These are phyloP conservation scores for Diarsia rubi DNA, from an alignment of 2,888 invertebrate species.

Conservation along the genomic window DNA sequence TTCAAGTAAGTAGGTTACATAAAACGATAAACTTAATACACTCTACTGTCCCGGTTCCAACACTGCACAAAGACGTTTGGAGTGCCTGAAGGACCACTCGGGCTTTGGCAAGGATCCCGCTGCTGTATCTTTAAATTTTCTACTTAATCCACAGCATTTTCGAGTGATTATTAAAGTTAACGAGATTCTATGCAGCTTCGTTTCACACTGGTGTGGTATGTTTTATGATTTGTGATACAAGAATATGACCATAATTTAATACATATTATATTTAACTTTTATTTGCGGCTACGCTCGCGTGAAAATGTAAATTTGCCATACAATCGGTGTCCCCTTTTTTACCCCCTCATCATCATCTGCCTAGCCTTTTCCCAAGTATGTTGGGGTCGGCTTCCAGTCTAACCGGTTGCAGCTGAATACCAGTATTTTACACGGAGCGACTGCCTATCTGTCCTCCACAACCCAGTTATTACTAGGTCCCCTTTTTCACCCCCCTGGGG, in stretches of 20 bases:
- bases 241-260: not conserved
- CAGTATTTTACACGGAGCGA: too few relatives aligned
- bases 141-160: slow-evolving; percentile 83
- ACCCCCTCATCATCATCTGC: too few relatives aligned
- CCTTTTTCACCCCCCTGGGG: too few relatives aligned
- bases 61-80: slow-evolving; percentile 71
- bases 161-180: slow-evolving; percentile 87
- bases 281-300: too few relatives aligned
- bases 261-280: too few relatives aligned
- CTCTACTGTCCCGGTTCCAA: slow-evolving; percentile 69
- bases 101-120: slow-evolving; percentile 87
- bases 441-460: too few relatives aligned
- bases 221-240: not conserved
- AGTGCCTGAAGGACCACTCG: slow-evolving; percentile 78
- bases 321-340: too few relatives aligned
- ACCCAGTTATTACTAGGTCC: too few relatives aligned
- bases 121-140: slow-evolving; percentile 89
- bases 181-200: slow-evolving; percentile 71
- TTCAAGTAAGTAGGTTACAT: slow-evolving; percentile 70
- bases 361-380: too few relatives aligned
- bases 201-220: slow-evolving; percentile 40
- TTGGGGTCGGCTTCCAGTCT: too few relatives aligned
- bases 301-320: too few relatives aligned
- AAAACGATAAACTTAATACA: slow-evolving; percentile 77
- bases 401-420: too few relatives aligned